A percentile compares a stretch with the other conserved stretches of the same genome.
phyloP scores from a whole-genome alignment of 2,797 vertebrate species.

The Cheirogaleus major region DNA sequence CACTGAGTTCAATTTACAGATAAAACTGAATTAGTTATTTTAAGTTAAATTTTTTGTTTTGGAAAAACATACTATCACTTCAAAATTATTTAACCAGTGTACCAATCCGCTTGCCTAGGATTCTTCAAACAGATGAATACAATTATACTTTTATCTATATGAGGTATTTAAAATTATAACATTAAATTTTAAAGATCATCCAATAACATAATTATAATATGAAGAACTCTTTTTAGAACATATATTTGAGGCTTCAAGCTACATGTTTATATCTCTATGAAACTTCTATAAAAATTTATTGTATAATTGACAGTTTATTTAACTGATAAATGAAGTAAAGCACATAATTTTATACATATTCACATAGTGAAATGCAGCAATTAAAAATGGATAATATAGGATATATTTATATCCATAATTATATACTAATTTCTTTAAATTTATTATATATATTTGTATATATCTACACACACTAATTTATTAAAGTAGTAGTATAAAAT shows the following conservation, averaged over 20 bases:
- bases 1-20: background rate
- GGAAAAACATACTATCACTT: background rate
- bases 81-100: background rate
- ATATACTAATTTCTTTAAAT: background rate
- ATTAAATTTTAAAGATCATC: conserved; percentile 39
- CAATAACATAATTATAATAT: conserved; percentile 35
- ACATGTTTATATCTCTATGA: background rate
- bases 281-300: background rate
- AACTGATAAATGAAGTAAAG: background rate
- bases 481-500: background rate
- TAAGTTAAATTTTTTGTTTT: background rate
- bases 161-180: conserved; percentile 48
- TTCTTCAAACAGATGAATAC: conserved; percentile 35
- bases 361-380: background rate
- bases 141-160: background rate
- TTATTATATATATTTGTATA: background rate
- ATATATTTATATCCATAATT: background rate
- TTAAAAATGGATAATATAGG: background rate
- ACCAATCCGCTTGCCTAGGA: background rate
- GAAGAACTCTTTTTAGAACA: background rate
- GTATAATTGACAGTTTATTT: background rate
- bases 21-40: background rate
- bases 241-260: background rate
- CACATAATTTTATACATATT: background rate
- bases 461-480: background rate